Evolutionary conservation across 2,888 invertebrate genomes (phyloP), one percentile per base, ranked within the genome.

Genomic region (Thelaira solivaga): DNA sequence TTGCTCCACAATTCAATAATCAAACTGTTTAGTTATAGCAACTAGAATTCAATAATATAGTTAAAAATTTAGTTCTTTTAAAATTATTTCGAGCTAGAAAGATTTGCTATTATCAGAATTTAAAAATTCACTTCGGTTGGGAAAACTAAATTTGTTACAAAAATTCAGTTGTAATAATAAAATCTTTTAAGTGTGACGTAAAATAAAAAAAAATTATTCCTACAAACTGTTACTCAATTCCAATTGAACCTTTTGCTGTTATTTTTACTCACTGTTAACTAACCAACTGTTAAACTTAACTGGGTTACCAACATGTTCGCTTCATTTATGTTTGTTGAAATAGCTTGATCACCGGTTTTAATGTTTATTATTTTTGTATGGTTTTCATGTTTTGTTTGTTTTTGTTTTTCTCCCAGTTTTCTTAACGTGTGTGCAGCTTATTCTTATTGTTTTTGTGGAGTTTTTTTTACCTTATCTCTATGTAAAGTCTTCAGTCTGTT

Each of bases 401-500:
- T 45, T 57, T 71, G 41, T 71, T 43, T 39, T 53, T n/a, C 22
- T 41, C 55, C 36, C 55, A 22, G 55, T 6, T 29, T 45, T 76
- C 51, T 65, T 53, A 11, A 45, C 18, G n/a, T 59, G 26, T 65
- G 61, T 61, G n/a, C n/a, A n/a, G n/a, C n/a, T n/a, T n/a, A n/a
- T 68, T 22, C 31, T 41, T 69, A 22, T 69, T 76, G 57, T 71
- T 69, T 51, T 62, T 51, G 49, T 76, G 59, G 55, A 59, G 65
- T 69, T 74, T 61, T 77, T n/a, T 78, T 71, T 65, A 74, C 43
- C 31, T 78, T 74, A 71, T 71, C 74, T 53, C 65, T 59, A 36
- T 65, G 55, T 65, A 53, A 71, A 65, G 65, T 74, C 74, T 74
- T 78, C 55, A 78, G 78, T 78, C 78, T 78, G 69, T 78, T 78